Evolutionary conservation across 2,113 vertebrate species (phyloP).

Genomic region (Urocynchramus pylzowi): DNA sequence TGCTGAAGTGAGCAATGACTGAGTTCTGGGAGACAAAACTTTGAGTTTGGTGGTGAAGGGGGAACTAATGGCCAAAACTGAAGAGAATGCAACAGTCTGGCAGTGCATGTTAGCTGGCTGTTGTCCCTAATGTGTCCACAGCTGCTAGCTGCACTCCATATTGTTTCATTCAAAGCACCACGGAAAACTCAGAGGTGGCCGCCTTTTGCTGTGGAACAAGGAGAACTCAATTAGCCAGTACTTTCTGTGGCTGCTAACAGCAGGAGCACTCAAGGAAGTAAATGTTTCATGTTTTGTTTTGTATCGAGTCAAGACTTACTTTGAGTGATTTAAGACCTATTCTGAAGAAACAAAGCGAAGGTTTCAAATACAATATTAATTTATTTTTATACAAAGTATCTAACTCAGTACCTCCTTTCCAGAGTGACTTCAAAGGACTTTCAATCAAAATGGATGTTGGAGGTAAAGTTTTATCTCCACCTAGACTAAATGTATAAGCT

Average conservation of each 20-base stretch:
- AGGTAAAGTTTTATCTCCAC: neutral
- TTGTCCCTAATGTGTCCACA: conserved; percentile 50
- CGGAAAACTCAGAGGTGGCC: neutral
- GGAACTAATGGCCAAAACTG: neutral
- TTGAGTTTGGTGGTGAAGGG: neutral
- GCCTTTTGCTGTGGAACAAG: neutral
- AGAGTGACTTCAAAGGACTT: neutral
- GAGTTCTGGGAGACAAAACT: neutral
- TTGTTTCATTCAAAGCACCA: conserved; percentile 28
- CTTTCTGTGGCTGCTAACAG: neutral
- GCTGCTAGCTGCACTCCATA: conserved; percentile 73
- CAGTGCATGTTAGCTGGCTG: conserved; percentile 80
- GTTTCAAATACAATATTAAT: neutral
- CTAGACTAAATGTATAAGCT: neutral
- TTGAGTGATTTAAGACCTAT: neutral
- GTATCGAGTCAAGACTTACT: neutral
- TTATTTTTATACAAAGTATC: neutral
- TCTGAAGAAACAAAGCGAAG: neutral
- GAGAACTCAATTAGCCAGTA: neutral
- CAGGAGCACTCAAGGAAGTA: neutral
- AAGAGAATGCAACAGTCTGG: conserved; percentile 51
- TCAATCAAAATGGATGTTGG: neutral
- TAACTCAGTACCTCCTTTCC: neutral
- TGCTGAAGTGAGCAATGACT: neutral
- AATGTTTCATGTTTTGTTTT: neutral